Conservation (phyloP, 2,113 vertebrate species). For the Hucho hucho region DNA sequence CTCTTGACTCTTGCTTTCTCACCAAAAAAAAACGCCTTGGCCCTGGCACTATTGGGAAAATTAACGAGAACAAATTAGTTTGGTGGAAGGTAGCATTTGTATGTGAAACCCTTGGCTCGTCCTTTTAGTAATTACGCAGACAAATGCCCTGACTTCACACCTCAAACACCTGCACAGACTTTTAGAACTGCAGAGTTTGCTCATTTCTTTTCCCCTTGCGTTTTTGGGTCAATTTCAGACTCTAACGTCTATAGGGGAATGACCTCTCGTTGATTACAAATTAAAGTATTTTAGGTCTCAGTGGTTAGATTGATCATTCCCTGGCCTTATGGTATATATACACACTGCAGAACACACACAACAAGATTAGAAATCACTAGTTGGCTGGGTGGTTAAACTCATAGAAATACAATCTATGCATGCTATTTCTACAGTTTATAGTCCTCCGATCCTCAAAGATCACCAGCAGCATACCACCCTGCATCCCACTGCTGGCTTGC, state of each 20-base stretch:
- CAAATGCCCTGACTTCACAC: constrained; percentile 82
- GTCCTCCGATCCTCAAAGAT: too few species aligned
- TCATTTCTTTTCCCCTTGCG: constrained; percentile 10
- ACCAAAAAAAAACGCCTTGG: constrained; percentile 73
- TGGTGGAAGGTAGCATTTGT: constrained; percentile 82
- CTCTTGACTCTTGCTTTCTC: background rate
- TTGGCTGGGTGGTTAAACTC: background rate
- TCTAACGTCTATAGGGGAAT: background rate
- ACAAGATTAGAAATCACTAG: background rate
- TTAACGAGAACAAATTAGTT: constrained; percentile 93
- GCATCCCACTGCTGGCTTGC: too few species aligned
- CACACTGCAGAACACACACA: background rate
- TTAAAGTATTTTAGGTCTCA: background rate
- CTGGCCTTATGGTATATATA: background rate
- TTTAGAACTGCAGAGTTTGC: constrained; percentile 69
- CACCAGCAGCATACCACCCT: too few species aligned
- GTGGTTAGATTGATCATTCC: background rate
- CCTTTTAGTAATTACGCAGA: constrained; percentile 90
- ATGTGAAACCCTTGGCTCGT: constrained; percentile 85
- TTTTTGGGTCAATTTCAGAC: constrained; percentile 13
- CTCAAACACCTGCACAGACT: constrained; percentile 85
- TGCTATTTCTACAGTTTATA: too few species aligned
- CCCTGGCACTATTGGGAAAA: constrained; percentile 78
- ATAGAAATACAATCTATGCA: too few species aligned
- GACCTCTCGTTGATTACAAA: background rate